phyloP scores from a whole-genome alignment of 2,113 vertebrate species.

The Sinocyclocheilus anophthalmus region DNA sequence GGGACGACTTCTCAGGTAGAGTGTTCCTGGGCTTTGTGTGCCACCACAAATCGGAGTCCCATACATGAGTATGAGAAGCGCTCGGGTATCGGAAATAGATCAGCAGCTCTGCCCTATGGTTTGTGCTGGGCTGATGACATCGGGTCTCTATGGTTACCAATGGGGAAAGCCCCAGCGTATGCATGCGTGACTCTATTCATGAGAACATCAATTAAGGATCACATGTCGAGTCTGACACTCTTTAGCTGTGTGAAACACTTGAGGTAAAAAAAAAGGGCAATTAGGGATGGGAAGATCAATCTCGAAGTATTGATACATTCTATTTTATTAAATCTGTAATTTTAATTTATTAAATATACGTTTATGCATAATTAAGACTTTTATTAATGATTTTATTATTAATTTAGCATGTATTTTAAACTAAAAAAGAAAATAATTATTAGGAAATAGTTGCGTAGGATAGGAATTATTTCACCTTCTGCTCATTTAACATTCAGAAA shows the following conservation, averaged over 20 bases:
- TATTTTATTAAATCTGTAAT: too few relatives aligned
- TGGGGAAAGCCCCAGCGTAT: conserved; percentile 29
- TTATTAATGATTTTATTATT: background rate
- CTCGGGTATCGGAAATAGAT: conserved; percentile 25
- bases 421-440: too few relatives aligned
- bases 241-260: background rate
- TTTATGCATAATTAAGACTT: background rate
- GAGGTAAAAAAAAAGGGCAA: background rate
- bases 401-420: background rate
- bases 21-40: conserved; percentile 16
- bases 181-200: conserved; percentile 18
- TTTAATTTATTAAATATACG: too few relatives aligned
- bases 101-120: background rate
- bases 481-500: background rate
- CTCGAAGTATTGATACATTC: background rate
- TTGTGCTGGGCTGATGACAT: background rate
- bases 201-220: conserved; percentile 11
- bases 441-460: background rate
- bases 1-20: conserved; percentile 17
- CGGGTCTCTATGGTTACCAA: conserved; percentile 24
- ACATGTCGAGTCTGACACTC: background rate
- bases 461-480: background rate
- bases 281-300: background rate
- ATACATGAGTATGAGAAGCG: background rate
- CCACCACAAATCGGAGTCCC: background rate